Evolutionary conservation across 1,140 invertebrate genomes (phyloP), one percentile per base, ranked within the genome.

Genomic region (Macrobrachium rosenbergii): DNA sequence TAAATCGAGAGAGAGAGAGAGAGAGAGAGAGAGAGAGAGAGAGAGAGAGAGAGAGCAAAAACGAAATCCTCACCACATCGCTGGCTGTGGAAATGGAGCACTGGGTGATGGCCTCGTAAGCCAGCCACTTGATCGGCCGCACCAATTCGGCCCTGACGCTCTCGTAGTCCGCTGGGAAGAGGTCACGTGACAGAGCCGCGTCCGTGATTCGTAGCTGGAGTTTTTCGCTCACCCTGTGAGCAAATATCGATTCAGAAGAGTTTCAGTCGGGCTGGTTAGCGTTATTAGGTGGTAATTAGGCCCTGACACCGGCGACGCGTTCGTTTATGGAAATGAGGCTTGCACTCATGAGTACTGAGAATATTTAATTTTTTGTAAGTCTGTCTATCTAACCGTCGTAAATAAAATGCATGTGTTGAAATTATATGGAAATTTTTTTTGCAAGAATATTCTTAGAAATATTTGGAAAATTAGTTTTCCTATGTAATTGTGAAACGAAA

Each of bases 101-200:
- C 89, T 95, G 95, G 17, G 95, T 93, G 75, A 99, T 92, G 78
- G 96, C 95, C 92, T 99, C 98, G 43, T 97, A 93, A 3, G 97
- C 95, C 91, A 99, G 93, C 98, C 98, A 99, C 92, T 87, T 88
- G 87, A 99, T 95, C 0, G 98, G 97, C 88, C 97, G 94, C 92
- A 98, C 98, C 92, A 98, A 97, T 91, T 98, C 98, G 92, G 98
- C 97, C 7, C 96, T 97, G 78, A 98, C 93, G 92, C 97, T 98
- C 92, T 98, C 96, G 92, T 99, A 99, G 92, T 99, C 98, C n/a
- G 95, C 94, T 2, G 98, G 97, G 92, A 98, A 99, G 43, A 99
- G 93, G 92, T 99, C 98, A 73, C 97, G 93, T 0, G 97, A 96
- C 58, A 99, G 92, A 12, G 98, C 96, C 92, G 96, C 97, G 92